Evolutionary conservation across 2,888 invertebrate genomes (phyloP), one percentile per base, ranked within the genome.

Genomic region (Meiosimyza decipiens): DNA sequence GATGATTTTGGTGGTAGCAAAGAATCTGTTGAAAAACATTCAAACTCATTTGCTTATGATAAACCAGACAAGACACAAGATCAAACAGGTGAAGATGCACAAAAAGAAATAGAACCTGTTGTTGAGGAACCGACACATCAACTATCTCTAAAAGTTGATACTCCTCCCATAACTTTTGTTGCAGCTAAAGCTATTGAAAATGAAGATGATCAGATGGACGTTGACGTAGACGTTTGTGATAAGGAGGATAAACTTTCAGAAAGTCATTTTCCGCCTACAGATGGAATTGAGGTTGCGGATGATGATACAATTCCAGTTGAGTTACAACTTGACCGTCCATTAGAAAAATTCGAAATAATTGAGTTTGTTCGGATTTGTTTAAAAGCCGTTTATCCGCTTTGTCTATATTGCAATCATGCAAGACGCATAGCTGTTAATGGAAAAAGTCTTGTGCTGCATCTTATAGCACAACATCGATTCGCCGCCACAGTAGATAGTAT

Each of bases 371-470:
- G 93, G 82, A 91, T 92, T 76, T 95, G 94, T 85, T 87, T 95
- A 67, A 88, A 90, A 76, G 90, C 91, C 15, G 93, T 94, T 0
- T 90, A 91, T 81, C 88, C 90, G 9, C 89, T 89, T 74, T 96
- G 96, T 84, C 90, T 95, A 71, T 96, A 94, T 84, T 96, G 95
- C 82, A 94, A 95, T 83, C 95, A 95, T 88, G 95, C 94, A 0
- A 89, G 94, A 22, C 93, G 93, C 80, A 94, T 96, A 78, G 93
- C 94, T 13, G 94, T 95, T 0, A 94, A 95, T 85, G 95, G 93
- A 67, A 92, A 92, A 83, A 94, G 94, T 81, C 88, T 96, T 66
- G 92, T 92, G 9, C 85, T 95, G 55, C 95, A 96, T 83, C 91
- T 95, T 85, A 91, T 95, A 16, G 90, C 92, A 1, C 91, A 94